phyloP scores from a whole-genome alignment of 2,888 invertebrate species.

The Ennomos erosarius region DNA sequence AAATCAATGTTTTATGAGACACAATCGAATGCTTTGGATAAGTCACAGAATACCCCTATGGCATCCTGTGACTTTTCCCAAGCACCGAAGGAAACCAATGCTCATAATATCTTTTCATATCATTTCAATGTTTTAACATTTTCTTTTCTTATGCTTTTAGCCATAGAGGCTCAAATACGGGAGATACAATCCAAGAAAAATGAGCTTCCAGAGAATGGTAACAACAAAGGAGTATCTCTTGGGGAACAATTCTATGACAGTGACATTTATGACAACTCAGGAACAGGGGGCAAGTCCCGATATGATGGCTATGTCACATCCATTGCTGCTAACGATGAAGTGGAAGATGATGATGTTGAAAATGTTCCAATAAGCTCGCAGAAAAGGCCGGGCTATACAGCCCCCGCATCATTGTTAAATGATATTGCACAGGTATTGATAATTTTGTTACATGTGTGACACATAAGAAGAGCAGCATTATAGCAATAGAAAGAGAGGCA shows the following conservation, averaged over 20 bases:
- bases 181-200: constrained; percentile 96
- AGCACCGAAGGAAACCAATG: too few relatives aligned
- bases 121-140: background rate
- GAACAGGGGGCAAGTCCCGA: constrained; percentile 88
- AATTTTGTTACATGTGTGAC: background rate
- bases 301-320: constrained; percentile 98
- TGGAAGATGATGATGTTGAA: constrained; percentile 96
- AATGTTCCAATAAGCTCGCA: constrained; percentile 87
- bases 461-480: too few relatives aligned
- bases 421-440: constrained; percentile 92
- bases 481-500: too few relatives aligned
- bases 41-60: too few relatives aligned
- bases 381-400: constrained; percentile 92
- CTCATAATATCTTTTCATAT: background rate
- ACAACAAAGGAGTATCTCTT: constrained; percentile 93
- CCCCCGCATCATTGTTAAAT: constrained; percentile 94
- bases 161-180: constrained; percentile 97
- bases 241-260: constrained; percentile 96
- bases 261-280: constrained; percentile 94
- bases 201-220: constrained; percentile 87
- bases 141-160: constrained; percentile 78
- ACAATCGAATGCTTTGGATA: too few relatives aligned
- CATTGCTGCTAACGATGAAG: constrained; percentile 98
- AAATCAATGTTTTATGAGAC: too few relatives aligned
- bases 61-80: too few relatives aligned